Conservation (phyloP, 2,888 invertebrate species). For the Matsumyia berberina region DNA sequence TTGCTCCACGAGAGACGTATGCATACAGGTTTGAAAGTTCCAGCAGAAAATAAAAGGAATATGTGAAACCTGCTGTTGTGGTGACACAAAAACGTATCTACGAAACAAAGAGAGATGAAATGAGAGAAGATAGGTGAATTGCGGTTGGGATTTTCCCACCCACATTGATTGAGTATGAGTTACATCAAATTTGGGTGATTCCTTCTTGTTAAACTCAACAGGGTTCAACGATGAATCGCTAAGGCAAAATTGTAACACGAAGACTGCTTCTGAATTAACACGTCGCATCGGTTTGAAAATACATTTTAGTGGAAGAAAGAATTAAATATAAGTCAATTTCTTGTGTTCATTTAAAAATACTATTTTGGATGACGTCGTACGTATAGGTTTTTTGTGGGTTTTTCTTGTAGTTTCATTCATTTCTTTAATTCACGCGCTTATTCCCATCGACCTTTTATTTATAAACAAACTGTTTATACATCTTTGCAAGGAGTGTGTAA, state of each 20-base stretch:
- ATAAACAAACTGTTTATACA: no score
- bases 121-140: conserved; percentile 31
- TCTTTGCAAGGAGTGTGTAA: no score
- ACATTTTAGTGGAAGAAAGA: background rate
- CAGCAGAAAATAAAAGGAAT: conserved; percentile 42
- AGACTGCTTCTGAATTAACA: background rate
- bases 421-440: no score
- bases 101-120: conserved; percentile 33
- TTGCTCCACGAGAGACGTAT: conserved; percentile 37
- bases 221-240: conserved; percentile 40
- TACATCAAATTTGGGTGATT: conserved; percentile 28
- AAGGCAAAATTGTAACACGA: no score
- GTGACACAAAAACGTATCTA: conserved; percentile 21
- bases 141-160: conserved; percentile 72
- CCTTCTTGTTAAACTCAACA: background rate
- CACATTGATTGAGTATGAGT: conserved; percentile 23
- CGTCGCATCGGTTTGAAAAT: no score
- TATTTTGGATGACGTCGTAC: background rate
- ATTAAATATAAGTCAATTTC: background rate
- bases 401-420: conserved; percentile 1
- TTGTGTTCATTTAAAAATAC: background rate
- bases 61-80: conserved; percentile 45
- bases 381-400: background rate
- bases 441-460: background rate
- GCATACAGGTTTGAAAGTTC: conserved; percentile 66